Percentiles rank a stretch among this genome's conserved stretches.
These are phyloP conservation scores for Sylvia borin DNA, from an alignment of 2,797 vertebrate species.

Conservation along the genomic window DNA sequence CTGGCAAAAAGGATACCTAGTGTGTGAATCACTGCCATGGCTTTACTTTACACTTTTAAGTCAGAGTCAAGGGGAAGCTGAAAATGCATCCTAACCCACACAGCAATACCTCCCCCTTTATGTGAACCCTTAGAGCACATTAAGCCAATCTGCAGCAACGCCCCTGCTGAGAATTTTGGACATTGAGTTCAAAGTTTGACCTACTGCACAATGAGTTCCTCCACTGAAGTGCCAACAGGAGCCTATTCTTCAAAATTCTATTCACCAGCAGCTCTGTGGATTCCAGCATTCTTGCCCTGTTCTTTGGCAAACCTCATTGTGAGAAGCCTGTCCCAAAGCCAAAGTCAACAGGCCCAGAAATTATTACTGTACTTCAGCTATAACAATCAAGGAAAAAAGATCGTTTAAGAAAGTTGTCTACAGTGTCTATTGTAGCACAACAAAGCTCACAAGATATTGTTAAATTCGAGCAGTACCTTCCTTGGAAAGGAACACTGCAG, in stretches of 20 bases:
- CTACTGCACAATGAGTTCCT: not conserved
- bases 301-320: not conserved
- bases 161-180: not conserved
- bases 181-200: not conserved
- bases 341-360: constrained; percentile 18
- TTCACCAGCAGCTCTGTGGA: not conserved
- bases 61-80: not conserved
- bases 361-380: not conserved
- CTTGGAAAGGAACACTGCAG: not conserved
- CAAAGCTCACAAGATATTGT: not conserved
- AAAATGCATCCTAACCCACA: not conserved
- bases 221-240: not conserved
- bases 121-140: not conserved
- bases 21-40: not conserved
- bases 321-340: not conserved
- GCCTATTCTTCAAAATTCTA: not conserved
- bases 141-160: not conserved
- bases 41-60: not conserved
- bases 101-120: not conserved
- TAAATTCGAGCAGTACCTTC: not conserved
- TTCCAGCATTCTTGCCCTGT: not conserved
- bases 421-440: not conserved
- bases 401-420: not conserved
- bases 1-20: not conserved
- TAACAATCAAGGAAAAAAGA: not conserved